These are phyloP conservation scores for Zaprionus ghesquierei DNA, from an alignment of 1,140 invertebrate species.

Conservation along the genomic window DNA sequence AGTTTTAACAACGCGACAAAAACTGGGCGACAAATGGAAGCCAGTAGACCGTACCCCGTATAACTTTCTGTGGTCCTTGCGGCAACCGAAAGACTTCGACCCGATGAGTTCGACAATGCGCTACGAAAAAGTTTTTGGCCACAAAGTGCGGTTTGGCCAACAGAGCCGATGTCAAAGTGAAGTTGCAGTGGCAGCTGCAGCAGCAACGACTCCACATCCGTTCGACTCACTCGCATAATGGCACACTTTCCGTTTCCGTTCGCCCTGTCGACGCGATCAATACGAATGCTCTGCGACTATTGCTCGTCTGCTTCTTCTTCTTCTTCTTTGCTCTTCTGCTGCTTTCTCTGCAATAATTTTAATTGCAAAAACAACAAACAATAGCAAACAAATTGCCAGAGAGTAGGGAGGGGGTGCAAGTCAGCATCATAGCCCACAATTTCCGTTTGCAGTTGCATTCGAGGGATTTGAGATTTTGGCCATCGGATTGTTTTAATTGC, in stretches of 20 bases:
- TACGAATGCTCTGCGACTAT: no score
- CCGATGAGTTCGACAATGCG: slow-evolving; percentile 34
- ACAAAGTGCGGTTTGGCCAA: slow-evolving; percentile 48
- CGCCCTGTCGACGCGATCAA: slow-evolving; percentile 47
- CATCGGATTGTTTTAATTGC: slow-evolving; percentile 85
- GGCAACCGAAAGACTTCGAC: slow-evolving; percentile 50
- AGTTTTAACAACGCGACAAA: slow-evolving; percentile 40
- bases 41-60: not conserved
- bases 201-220: slow-evolving; percentile 34
- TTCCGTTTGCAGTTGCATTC: slow-evolving; percentile 86
- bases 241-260: slow-evolving; percentile 74
- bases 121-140: slow-evolving; percentile 54
- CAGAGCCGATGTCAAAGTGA: slow-evolving; percentile 51
- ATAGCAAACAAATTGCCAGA: slow-evolving; percentile 63
- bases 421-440: slow-evolving; percentile 89
- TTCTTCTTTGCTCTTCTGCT: not conserved
- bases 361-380: slow-evolving; percentile 66
- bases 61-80: slow-evolving; percentile 60
- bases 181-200: slow-evolving; percentile 27
- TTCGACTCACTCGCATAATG: slow-evolving; percentile 57
- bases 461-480: slow-evolving; percentile 60
- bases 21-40: no score
- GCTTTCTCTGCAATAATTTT: slow-evolving; percentile 55
- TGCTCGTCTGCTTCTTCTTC: not conserved
- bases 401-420: slow-evolving; percentile 85